Evolutionary conservation across 2,797 vertebrate genomes (phyloP), one percentile per base, ranked within the genome.

Genomic region (Phoebastria nigripes): DNA sequence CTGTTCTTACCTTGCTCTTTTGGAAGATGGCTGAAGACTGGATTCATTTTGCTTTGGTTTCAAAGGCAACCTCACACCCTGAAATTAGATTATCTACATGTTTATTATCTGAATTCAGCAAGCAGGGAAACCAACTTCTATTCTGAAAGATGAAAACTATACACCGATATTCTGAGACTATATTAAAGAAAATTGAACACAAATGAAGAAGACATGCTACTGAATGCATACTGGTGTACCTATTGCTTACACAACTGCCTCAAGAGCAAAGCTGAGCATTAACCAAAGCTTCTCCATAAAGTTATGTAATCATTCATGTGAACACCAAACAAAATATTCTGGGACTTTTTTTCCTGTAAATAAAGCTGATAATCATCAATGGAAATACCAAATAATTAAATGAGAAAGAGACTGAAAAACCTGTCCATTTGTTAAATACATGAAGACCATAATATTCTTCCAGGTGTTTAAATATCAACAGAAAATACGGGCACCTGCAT

Each of bases 1-100:
- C 22, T 41, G 7, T 3, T 87, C 98, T 96, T 87, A 99, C 99
- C 99, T 99, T 95, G 98, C 96, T 98, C 99, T 98, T 98, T 99
- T 98, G 81, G 98, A 98, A 58, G 98, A 98, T 2, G 99, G 99
- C 81, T 99, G 98, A 95, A 98, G 93, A n/a, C 87, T 97, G 33
- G 98, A 96, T 93, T 99, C 99, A 2, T 95, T 98, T 87, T 98
- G 98, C 96, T 99, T 99, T 96, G 98, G 98, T 97, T 99, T 99
- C 91, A 99, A 98, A 77, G 99, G 98, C 69, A 99, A 94, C 81
- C 99, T 98, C 49, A 99, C 95, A 47, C 97, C 98, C 99, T 99
- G 91, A 46, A 97, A 97, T 95, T 9, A 94, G 66, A 97, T 39
- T 66, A 94, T 39, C 28, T 39, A 52, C 14, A 65, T 11, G 49